Evolutionary conservation across 2,888 invertebrate genomes (phyloP), one percentile per base, ranked within the genome.

Genomic region (Caenorhabditis angaria): DNA sequence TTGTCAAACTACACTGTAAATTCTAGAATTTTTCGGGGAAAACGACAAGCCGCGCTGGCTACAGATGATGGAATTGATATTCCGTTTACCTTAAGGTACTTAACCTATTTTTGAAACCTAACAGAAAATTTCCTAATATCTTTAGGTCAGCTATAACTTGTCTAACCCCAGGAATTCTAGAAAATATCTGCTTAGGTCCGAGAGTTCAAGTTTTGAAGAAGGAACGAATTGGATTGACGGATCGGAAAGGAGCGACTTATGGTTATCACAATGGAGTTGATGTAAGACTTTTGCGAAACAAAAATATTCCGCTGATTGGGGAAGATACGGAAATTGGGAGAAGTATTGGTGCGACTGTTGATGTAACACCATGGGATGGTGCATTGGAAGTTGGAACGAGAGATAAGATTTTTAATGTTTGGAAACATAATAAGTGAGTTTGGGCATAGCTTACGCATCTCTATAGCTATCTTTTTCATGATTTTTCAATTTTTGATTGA

Each of bases 211-310:
- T 77, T n/a, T 60, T 80, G 50, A 76, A 78, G 56, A 65, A 76
- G 18, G 78, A 80, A 50, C 57, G 73, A 35, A 67, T 81, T 10
- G 80, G 78, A 1, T 54, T 81, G 29, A 77, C 79, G 3, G 63
- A 76, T 50, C 61, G 65, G 64, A 69, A 77, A 64, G 81, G 81
- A 51, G 72, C 73, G 10, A 71, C 81, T 1, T 82, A 78, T 65
- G 81, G 81, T 1, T 82, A 82, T 73, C 75, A 77, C 57, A 82
- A 82, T 51, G 81, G 81, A 24, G 78, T 82, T 0, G 81, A 82
- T 50, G 60, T 81, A 48, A 65, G 79, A 3, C 32, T 80, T 20
- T 60, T 82, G 63, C 70, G 73, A 25, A 61, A 65, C 10, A 59
- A 69, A 28, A 77, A 80, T 32, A 59, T 80, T 10, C 82, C 82